Percentiles rank a stretch among this genome's conserved stretches.
Evolutionary conservation across 2,113 vertebrate genomes (phyloP).

Genomic region (Menura novaehollandiae): DNA sequence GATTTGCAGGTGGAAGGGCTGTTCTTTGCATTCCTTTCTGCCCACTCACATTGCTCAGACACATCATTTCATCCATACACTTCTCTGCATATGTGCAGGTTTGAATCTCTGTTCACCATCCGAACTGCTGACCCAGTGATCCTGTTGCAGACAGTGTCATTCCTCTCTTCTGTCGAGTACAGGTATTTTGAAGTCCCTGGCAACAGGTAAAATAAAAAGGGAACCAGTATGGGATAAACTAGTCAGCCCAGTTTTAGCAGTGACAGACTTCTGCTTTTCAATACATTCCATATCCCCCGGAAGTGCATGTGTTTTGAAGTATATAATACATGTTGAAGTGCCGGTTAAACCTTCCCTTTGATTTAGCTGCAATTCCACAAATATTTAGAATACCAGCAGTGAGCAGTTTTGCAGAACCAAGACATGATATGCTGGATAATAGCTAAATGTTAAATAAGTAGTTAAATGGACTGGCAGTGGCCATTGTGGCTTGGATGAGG

Average conservation of each 20-base stretch:
- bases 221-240: background rate
- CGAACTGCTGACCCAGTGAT: background rate
- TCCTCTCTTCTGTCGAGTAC: background rate
- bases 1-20: conserved; percentile 13
- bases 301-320: background rate
- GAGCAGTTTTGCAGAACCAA: background rate
- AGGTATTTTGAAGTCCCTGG: background rate
- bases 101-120: background rate
- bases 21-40: background rate
- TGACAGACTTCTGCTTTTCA: background rate
- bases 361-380: background rate
- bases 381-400: background rate
- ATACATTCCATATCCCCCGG: background rate
- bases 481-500: background rate
- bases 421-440: background rate
- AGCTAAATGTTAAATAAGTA: background rate
- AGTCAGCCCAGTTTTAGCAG: background rate
- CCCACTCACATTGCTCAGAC: accelerated
- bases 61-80: background rate
- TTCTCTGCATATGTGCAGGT: background rate
- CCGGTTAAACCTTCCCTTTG: background rate
- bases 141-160: background rate
- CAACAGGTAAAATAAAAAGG: background rate
- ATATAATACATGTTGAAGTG: background rate
- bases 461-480: background rate